Percentiles rank a stretch among this genome's conserved stretches.
Conservation (phyloP, 2,888 invertebrate genomes). For the Acleris cristana region DNA sequence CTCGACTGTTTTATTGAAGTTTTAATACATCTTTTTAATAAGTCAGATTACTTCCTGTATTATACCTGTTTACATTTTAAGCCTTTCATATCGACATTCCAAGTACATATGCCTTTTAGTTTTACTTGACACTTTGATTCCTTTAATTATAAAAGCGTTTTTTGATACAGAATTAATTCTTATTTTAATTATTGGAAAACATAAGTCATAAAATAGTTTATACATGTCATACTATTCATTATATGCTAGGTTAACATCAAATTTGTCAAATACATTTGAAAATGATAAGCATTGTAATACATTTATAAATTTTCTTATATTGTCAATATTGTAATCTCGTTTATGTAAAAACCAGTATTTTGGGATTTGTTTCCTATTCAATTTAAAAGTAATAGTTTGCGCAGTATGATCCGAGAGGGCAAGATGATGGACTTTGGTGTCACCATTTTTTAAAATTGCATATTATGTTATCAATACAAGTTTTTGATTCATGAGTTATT, state of each 20-base stretch:
- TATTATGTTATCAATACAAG: conserved; percentile 37
- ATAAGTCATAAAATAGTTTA: conserved; percentile 1
- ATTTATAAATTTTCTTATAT: conserved; percentile 15
- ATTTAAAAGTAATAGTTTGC: conserved; percentile 22
- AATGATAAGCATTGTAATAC: conserved; percentile 1
- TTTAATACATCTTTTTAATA: not conserved
- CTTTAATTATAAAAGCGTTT: conserved; percentile 9
- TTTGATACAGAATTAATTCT: not conserved
- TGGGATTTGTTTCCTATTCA: not conserved
- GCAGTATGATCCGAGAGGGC: conserved; percentile 23
- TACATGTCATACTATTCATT: conserved; percentile 12
- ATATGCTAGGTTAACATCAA: conserved; percentile 7
- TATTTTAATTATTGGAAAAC: conserved; percentile 20
- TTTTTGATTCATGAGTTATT: not conserved
- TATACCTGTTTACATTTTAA: not conserved
- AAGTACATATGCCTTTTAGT: conserved; percentile 8
- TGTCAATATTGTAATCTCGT: conserved; percentile 3
- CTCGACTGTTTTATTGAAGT: not conserved
- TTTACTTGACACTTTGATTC: conserved; percentile 15
- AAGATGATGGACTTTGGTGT: conserved; percentile 1
- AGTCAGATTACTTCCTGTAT: not conserved
- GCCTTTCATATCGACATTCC: not conserved
- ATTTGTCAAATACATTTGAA: conserved; percentile 2
- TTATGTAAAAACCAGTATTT: not conserved
- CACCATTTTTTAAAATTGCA: conserved; percentile 24